Evolutionary conservation across 2,888 invertebrate species (phyloP).

Genomic region (Drosophila acutilabella): DNA sequence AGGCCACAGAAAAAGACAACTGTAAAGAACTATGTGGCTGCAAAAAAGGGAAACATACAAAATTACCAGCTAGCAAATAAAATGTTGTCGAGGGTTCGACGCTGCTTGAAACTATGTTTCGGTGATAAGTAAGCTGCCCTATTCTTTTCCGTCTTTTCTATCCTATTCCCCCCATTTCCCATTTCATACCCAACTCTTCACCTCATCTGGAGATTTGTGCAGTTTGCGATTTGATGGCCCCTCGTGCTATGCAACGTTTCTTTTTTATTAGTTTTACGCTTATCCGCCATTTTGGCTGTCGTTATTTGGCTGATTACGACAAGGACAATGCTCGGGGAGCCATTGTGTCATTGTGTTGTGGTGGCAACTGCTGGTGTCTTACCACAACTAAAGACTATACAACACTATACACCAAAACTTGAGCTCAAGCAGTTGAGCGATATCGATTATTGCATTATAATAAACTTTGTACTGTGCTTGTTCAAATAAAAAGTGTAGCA

Average conservation of each 20-base stretch:
- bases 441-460: slow-evolving; percentile 10
- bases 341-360: slow-evolving; percentile 16
- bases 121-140: slow-evolving; percentile 55
- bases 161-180: neutral
- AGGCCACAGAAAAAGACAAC: slow-evolving; percentile 27
- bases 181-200: neutral
- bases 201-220: slow-evolving; percentile 55
- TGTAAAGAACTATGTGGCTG: slow-evolving; percentile 48
- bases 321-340: slow-evolving; percentile 58
- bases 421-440: neutral
- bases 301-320: slow-evolving; percentile 77
- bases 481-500: neutral
- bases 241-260: slow-evolving; percentile 65
- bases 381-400: slow-evolving; percentile 5
- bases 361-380: slow-evolving; percentile 14
- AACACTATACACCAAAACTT: slow-evolving; percentile 28
- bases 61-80: slow-evolving; percentile 77
- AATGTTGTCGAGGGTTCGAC: slow-evolving; percentile 76
- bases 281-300: slow-evolving; percentile 74
- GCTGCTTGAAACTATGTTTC: slow-evolving; percentile 57
- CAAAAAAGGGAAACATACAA: slow-evolving; percentile 63
- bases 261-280: slow-evolving; percentile 76
- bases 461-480: neutral
- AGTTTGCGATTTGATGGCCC: slow-evolving; percentile 56
- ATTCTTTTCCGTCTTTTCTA: neutral